Conservation (phyloP, 1,140 invertebrate species). For the Megalopta genalis region DNA sequence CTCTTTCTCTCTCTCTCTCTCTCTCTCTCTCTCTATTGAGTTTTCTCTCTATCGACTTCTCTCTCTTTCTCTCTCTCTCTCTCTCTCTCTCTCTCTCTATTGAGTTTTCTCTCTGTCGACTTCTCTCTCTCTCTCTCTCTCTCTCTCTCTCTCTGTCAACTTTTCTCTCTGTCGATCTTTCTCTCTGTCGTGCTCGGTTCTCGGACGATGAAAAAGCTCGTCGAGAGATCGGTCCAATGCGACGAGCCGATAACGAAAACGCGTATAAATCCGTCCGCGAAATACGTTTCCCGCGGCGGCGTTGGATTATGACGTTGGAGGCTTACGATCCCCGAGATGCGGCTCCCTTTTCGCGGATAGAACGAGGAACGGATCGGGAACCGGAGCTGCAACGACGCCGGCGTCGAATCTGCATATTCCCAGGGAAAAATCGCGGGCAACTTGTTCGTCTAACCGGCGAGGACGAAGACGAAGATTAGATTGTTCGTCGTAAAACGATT, state of each 20-base stretch:
- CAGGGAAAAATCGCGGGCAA: neutral
- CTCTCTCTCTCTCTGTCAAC: too few relatives aligned
- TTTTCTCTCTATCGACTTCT: too few relatives aligned
- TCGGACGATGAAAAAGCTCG: neutral
- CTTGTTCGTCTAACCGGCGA: neutral
- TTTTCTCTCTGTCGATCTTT: too few relatives aligned
- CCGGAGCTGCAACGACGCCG: neutral
- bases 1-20: too few relatives aligned
- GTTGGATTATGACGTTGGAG: slow-evolving; percentile 5
- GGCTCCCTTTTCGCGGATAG: neutral
- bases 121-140: neutral
- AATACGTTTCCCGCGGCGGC: slow-evolving; percentile 12
- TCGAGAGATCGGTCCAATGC: slow-evolving; percentile 30
- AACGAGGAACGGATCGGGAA: slow-evolving; percentile 1
- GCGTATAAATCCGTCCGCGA: slow-evolving; percentile 4
- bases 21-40: too few relatives aligned
- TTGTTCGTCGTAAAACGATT: neutral
- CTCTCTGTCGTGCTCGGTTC: neutral
- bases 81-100: too few relatives aligned
- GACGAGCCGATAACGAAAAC: slow-evolving; percentile 30
- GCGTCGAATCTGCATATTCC: slow-evolving; percentile 15
- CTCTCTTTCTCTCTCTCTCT: too few relatives aligned
- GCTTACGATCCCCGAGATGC: neutral
- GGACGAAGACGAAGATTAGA: neutral
- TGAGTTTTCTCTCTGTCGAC: too few relatives aligned